phyloP scores from a whole-genome alignment of 2,113 vertebrate genomes.

The Pipra filicauda region DNA sequence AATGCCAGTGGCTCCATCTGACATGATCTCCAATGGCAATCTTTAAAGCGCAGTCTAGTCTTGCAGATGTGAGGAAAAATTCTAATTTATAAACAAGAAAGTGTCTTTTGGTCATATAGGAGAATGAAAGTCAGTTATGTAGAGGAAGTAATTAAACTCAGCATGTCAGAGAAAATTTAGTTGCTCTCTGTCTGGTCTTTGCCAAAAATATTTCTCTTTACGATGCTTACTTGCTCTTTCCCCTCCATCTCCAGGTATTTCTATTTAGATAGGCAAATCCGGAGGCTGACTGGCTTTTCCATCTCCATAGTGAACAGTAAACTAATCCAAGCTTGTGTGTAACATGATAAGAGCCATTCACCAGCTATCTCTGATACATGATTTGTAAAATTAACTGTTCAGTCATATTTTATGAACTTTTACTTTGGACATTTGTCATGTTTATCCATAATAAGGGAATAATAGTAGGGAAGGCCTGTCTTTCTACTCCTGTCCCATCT shows the following conservation, averaged over 20 bases:
- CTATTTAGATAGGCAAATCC: background rate
- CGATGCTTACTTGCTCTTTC: background rate
- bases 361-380: fast-evolving
- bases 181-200: background rate
- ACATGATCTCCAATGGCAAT: background rate
- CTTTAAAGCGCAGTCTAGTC: background rate
- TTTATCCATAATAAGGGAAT: background rate
- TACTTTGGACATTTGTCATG: fast-evolving
- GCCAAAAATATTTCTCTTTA: background rate
- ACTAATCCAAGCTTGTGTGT: background rate
- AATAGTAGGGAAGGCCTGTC: background rate
- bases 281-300: background rate
- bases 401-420: background rate
- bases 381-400: background rate
- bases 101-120: background rate
- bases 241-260: background rate
- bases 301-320: background rate
- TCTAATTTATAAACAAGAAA: background rate
- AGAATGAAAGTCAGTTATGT: background rate
- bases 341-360: background rate
- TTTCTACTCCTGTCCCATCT: background rate
- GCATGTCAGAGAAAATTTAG: background rate
- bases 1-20: background rate
- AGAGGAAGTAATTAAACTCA: background rate
- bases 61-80: background rate